phyloP scores from a whole-genome alignment of 2,113 vertebrate species.

The Ariopsis seemanni region DNA sequence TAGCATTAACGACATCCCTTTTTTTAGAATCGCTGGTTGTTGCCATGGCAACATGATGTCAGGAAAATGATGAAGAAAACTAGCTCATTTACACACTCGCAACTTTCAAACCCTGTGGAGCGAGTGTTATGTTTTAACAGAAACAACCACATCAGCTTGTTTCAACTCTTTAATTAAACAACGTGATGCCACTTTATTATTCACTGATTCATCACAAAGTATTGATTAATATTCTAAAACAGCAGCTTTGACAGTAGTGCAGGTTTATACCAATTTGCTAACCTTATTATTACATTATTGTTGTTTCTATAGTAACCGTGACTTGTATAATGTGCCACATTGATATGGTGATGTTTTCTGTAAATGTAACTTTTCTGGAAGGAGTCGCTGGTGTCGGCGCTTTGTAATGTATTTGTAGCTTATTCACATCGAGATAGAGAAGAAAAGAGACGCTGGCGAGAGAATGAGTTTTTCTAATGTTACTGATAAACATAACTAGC shows the following conservation, averaged over 20 bases:
- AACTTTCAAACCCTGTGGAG: background rate
- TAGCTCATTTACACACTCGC: background rate
- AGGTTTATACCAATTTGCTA: background rate
- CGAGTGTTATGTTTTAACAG: background rate
- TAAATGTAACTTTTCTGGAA: too few species aligned
- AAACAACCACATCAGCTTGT: background rate
- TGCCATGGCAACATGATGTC: background rate
- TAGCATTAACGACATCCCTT: background rate
- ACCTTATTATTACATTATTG: background rate
- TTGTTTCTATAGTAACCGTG: background rate
- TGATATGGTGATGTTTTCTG: background rate
- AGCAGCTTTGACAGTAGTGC: background rate
- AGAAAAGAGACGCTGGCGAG: too few species aligned
- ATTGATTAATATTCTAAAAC: background rate
- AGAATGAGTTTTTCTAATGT: too few species aligned
- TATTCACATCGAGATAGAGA: too few species aligned
- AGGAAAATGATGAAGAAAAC: background rate
- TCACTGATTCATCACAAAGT: background rate
- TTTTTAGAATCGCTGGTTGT: background rate
- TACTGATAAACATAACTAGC: too few species aligned
- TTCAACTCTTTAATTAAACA: background rate
- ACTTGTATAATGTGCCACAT: background rate
- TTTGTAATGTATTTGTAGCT: too few species aligned
- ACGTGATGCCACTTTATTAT: background rate
- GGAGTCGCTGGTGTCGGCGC: too few species aligned